A percentile compares a stretch with the other conserved stretches of the same genome.
These are phyloP conservation scores for Scyliorhinus canicula DNA, from an alignment of 2,797 vertebrate genomes.

Conservation along the genomic window DNA sequence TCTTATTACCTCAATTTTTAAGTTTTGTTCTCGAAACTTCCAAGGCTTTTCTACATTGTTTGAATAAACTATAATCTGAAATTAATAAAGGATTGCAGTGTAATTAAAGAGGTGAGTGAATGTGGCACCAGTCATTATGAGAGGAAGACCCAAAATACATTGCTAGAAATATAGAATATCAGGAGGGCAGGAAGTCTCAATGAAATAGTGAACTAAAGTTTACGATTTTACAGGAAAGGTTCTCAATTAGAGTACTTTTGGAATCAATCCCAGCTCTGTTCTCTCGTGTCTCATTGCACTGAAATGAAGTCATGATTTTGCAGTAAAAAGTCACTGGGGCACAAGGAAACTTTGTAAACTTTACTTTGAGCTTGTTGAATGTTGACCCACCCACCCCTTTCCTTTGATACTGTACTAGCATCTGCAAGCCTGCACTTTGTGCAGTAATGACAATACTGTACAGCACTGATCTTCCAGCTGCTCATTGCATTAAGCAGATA, in stretches of 20 bases:
- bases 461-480: neutral
- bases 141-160: neutral
- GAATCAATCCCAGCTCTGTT: neutral
- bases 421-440: neutral
- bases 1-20: neutral
- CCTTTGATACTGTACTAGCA: neutral
- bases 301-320: neutral
- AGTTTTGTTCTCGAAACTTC: neutral
- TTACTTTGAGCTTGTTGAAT: neutral
- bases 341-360: neutral
- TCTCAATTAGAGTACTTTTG: neutral
- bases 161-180: neutral
- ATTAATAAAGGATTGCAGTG: neutral
- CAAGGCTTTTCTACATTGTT: neutral
- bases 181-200: neutral
- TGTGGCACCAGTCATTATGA: neutral
- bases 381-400: too few relatives aligned
- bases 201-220: neutral
- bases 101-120: neutral
- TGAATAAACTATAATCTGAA: neutral
- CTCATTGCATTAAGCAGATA: neutral
- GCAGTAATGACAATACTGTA: neutral
- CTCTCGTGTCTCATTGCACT: neutral
- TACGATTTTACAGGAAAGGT: neutral
- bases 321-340: neutral